Conservation (phyloP, 1,140 invertebrate genomes). For the Drosophila asahinai region DNA sequence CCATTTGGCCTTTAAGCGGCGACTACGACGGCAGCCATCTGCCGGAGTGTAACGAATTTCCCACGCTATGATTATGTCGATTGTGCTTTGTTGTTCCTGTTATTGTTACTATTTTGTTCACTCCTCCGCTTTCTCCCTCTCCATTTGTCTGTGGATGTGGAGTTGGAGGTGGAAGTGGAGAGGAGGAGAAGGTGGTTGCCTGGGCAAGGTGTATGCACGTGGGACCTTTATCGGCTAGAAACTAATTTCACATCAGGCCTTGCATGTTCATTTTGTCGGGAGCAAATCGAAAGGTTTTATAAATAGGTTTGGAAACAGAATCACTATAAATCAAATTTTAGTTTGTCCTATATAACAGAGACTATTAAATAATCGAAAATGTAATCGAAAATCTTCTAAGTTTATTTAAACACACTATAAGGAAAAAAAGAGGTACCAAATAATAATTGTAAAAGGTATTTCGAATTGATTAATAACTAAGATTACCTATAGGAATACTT, state of each 20-base stretch:
- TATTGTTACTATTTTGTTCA: constrained; percentile 66
- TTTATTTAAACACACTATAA: not conserved
- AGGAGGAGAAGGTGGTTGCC: constrained; percentile 14
- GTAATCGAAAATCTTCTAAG: no score
- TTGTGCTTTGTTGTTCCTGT: constrained; percentile 64
- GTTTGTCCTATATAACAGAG: not conserved
- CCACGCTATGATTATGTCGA: constrained; percentile 84
- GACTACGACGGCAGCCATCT: constrained; percentile 67
- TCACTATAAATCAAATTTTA: constrained; percentile 1
- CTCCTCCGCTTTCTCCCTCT: constrained; percentile 29
- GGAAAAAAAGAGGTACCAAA: not conserved
- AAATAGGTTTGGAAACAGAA: not conserved
- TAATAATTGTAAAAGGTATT: no score
- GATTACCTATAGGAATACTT: no score
- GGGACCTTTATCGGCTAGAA: constrained; percentile 60
- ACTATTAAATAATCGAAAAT: not conserved
- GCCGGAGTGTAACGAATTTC: constrained; percentile 82
- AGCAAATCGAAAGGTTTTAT: constrained; percentile 22
- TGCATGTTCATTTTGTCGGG: constrained; percentile 49
- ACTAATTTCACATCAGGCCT: constrained; percentile 54
- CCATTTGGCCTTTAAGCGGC: constrained; percentile 69
- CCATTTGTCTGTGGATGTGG: constrained; percentile 10
- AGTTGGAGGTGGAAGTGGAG: constrained; percentile 14
- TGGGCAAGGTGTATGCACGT: constrained; percentile 68
- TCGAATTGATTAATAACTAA: not conserved